A percentile compares a stretch with the other conserved stretches of the same genome.
Evolutionary conservation across 2,888 invertebrate species (phyloP).

Genomic region (Ischnus inquisitorius): DNA sequence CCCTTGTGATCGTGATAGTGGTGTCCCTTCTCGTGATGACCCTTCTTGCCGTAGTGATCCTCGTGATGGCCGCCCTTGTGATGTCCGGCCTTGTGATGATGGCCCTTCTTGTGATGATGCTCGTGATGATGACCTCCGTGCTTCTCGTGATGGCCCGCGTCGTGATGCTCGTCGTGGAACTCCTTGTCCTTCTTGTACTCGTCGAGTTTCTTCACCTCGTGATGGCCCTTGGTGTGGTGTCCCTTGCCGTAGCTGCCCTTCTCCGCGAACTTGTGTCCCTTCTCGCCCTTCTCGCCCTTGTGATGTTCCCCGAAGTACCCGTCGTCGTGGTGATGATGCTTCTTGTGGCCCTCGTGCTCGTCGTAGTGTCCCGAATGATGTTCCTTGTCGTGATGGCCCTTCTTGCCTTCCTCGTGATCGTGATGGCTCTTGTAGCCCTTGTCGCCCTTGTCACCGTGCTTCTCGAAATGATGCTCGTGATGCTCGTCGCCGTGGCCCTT

Average conservation of each 20-base stretch:
- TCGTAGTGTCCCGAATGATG: conserved; percentile 88
- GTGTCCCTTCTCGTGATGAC: conserved; percentile 92
- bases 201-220: conserved; percentile 94
- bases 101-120: conserved; percentile 93
- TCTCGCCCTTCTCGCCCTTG: conserved; percentile 89
- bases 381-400: conserved; percentile 92
- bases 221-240: conserved; percentile 94
- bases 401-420: conserved; percentile 89
- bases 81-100: conserved; percentile 93
- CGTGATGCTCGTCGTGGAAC: conserved; percentile 94
- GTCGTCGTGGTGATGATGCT: conserved; percentile 89
- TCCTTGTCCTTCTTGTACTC: conserved; percentile 95
- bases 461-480: conserved; percentile 88
- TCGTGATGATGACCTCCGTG: conserved; percentile 93
- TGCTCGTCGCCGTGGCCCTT: conserved; percentile 90
- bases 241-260: conserved; percentile 93
- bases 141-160: conserved; percentile 93
- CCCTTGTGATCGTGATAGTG: conserved; percentile 93
- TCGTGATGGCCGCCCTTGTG: conserved; percentile 92
- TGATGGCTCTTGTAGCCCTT: conserved; percentile 91
- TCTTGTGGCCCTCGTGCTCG: conserved; percentile 89
- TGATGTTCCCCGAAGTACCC: conserved; percentile 89
- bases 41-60: conserved; percentile 93
- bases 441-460: conserved; percentile 90
- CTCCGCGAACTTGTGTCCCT: conserved; percentile 89